These are phyloP conservation scores for Caenorhabditis zanzibari DNA, from an alignment of 2,888 invertebrate species.

Conservation along the genomic window DNA sequence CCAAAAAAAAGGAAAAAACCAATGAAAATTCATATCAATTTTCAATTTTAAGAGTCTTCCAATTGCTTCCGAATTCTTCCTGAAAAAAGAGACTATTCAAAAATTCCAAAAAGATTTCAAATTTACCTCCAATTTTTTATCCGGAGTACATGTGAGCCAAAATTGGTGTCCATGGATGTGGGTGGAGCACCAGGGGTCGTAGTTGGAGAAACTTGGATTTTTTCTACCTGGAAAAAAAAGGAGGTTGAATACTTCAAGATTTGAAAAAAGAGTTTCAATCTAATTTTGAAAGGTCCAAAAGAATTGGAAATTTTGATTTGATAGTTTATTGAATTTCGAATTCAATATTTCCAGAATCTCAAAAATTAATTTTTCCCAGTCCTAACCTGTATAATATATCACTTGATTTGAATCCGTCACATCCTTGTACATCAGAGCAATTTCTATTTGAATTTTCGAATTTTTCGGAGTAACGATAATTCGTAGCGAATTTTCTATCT, in stretches of 20 bases:
- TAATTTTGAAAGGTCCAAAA: too few relatives aligned
- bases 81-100: not conserved
- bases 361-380: too few relatives aligned
- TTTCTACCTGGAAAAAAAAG: not conserved
- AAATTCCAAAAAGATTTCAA: not conserved
- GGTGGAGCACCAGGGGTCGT: slow-evolving; percentile 17
- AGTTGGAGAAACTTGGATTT: not conserved
- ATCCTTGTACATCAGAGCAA: slow-evolving; percentile 1
- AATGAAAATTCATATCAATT: not conserved
- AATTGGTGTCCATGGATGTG: slow-evolving; percentile 5
- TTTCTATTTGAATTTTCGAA: not conserved
- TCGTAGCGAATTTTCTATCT: not conserved
- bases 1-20: not conserved
- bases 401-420: not conserved
- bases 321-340: too few relatives aligned
- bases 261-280: too few relatives aligned
- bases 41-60: too few relatives aligned
- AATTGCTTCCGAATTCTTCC: slow-evolving; percentile 5
- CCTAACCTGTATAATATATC: not conserved
- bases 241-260: too few relatives aligned
- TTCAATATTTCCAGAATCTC: too few relatives aligned
- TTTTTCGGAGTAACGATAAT: not conserved
- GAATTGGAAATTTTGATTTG: too few relatives aligned
- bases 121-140: not conserved
- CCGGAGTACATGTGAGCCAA: slow-evolving; percentile 15